Conservation (phyloP, 2,113 vertebrate species). For the Merops nubicus region DNA sequence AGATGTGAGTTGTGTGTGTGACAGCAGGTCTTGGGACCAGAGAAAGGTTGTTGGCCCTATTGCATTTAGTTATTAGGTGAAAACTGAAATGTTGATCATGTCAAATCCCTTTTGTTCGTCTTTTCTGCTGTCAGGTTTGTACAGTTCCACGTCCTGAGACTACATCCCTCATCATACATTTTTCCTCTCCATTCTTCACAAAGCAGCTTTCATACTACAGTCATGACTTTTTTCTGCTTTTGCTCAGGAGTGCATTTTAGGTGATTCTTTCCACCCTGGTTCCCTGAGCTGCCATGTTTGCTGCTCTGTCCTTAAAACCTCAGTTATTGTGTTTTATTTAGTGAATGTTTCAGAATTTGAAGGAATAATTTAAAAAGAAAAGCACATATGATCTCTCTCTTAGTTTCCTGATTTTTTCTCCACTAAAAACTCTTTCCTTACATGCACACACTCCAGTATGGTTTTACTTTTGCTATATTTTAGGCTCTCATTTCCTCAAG, state of each 20-base stretch:
- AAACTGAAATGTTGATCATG: not conserved
- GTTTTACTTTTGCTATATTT: not conserved
- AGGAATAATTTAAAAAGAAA: not conserved
- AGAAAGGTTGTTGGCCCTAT: not conserved
- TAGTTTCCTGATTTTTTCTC: not conserved
- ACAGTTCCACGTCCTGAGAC: not conserved
- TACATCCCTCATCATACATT: accelerated
- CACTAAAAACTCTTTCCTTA: not conserved
- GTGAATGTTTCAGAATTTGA: not conserved
- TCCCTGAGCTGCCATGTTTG: not conserved
- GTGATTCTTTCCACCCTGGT: not conserved
- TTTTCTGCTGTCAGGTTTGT: not conserved
- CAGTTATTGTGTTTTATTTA: not conserved
- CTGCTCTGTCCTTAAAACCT: not conserved
- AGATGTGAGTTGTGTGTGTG: not conserved
- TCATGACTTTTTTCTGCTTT: not conserved
- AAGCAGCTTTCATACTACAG: not conserved
- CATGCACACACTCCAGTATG: not conserved
- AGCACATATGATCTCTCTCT: accelerated
- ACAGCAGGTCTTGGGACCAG: not conserved
- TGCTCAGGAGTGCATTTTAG: not conserved
- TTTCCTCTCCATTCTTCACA: not conserved
- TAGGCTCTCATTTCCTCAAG: not conserved
- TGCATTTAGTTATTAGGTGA: not conserved
- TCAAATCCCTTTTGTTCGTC: not conserved